Evolutionary conservation across 2,113 vertebrate species (phyloP).

Genomic region (Rana temporaria): DNA sequence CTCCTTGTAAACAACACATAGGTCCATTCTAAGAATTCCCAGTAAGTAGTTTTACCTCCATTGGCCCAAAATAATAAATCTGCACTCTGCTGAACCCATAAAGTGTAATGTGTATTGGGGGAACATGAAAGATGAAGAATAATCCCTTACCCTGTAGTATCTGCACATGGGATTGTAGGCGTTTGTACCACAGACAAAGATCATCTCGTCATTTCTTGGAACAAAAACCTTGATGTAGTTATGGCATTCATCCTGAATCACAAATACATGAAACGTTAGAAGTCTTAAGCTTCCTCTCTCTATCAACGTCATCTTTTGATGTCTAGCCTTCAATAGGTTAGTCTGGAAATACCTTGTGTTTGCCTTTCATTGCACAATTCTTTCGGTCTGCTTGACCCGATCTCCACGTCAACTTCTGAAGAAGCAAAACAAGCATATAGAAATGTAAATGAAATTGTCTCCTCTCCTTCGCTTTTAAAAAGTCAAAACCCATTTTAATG

Average conservation of each 20-base stretch:
- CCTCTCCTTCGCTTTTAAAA: background rate
- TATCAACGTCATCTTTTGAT: constrained; percentile 21
- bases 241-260: constrained; percentile 93
- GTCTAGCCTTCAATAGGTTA: constrained; percentile 8
- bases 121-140: constrained; percentile 13
- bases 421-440: constrained; percentile 59
- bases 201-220: constrained; percentile 94
- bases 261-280: constrained; percentile 11
- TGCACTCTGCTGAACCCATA: too few species aligned
- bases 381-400: constrained; percentile 91
- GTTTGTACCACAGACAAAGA: constrained; percentile 97
- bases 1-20: too few species aligned
- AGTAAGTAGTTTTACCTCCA: too few species aligned
- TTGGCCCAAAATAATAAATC: too few species aligned
- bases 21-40: too few species aligned
- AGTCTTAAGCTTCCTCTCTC: background rate
- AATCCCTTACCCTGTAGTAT: constrained; percentile 89
- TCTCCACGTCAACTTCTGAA: constrained; percentile 94
- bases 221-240: constrained; percentile 99
- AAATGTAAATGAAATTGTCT: constrained; percentile 36
- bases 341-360: constrained; percentile 82
- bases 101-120: background rate
- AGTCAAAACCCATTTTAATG: constrained; percentile 13
- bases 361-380: constrained; percentile 96
- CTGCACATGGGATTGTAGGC: constrained; percentile 98